Evolutionary conservation across 2,888 invertebrate species (phyloP).

Genomic region (Nymphalis c-album): DNA sequence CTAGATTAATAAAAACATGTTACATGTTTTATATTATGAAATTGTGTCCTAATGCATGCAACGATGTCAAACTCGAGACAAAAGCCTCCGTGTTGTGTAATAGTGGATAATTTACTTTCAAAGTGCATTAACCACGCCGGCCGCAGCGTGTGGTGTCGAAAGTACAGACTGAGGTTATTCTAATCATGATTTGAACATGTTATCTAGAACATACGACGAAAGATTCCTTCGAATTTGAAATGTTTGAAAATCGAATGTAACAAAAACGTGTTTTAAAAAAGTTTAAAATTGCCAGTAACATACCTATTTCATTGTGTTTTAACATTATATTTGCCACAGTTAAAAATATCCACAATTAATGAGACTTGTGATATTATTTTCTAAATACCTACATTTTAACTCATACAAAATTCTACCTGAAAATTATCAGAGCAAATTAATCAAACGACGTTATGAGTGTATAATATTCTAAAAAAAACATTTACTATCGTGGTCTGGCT

Average conservation of each 20-base stretch:
- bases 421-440: too few relatives aligned
- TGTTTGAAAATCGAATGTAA: background rate
- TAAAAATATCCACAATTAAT: too few relatives aligned
- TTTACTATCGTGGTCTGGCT: too few relatives aligned
- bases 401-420: too few relatives aligned
- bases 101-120: conserved; percentile 40
- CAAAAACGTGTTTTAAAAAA: background rate
- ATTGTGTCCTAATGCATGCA: conserved; percentile 39
- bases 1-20: conserved; percentile 23
- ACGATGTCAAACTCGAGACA: conserved; percentile 40
- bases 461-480: too few relatives aligned
- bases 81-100: conserved; percentile 38
- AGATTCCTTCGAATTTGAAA: background rate
- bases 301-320: too few relatives aligned
- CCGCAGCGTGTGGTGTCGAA: conserved; percentile 35
- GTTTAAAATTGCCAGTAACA: background rate
- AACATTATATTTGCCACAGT: too few relatives aligned
- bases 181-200: conserved; percentile 27
- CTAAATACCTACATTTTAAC: too few relatives aligned
- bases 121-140: conserved; percentile 37
- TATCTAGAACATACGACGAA: conserved; percentile 14
- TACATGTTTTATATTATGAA: conserved; percentile 38
- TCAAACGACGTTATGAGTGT: too few relatives aligned
- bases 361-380: too few relatives aligned
- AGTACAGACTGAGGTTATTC: conserved; percentile 29